phyloP scores from a whole-genome alignment of 2,888 invertebrate species.

The Chesias legatella region DNA sequence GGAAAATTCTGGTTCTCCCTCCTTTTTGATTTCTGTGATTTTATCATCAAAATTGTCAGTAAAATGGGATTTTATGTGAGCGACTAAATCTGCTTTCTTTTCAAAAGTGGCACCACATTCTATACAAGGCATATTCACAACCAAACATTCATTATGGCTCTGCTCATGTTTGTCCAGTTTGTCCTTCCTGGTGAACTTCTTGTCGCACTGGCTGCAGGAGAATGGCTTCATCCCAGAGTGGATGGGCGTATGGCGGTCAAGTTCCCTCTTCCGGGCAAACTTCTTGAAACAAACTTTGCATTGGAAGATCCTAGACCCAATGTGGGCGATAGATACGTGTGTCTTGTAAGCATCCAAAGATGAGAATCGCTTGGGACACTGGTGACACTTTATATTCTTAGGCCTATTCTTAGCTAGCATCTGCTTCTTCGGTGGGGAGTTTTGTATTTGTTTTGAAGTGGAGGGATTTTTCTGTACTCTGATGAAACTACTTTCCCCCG shows the following conservation, averaged over 20 bases:
- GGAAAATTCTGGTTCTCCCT: constrained; percentile 57
- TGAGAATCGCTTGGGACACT: constrained; percentile 74
- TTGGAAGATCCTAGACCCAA: constrained; percentile 78
- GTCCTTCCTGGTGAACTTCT: constrained; percentile 84
- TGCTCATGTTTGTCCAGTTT: constrained; percentile 84
- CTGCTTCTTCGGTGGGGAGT: constrained; percentile 58
- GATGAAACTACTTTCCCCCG: constrained; percentile 70
- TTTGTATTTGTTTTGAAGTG: constrained; percentile 47
- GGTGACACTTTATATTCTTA: constrained; percentile 76
- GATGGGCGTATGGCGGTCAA: constrained; percentile 84
- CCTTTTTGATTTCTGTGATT: constrained; percentile 61
- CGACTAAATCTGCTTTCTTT: constrained; percentile 78
- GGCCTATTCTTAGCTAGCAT: constrained; percentile 62
- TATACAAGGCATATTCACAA: constrained; percentile 81
- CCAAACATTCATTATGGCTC: constrained; percentile 80
- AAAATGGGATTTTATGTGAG: constrained; percentile 81
- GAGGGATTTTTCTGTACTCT: constrained; percentile 59
- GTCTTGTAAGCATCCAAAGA: constrained; percentile 74
- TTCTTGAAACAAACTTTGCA: constrained; percentile 85
- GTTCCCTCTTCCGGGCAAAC: constrained; percentile 84
- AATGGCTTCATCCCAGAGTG: constrained; percentile 85
- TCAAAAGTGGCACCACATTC: constrained; percentile 82
- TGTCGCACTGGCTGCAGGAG: constrained; percentile 84
- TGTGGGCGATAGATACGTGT: constrained; percentile 76
- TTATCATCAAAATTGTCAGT: constrained; percentile 72